A percentile compares a stretch with the other conserved stretches of the same genome.
Evolutionary conservation across 2,888 invertebrate genomes (phyloP).

Genomic region (Quadriops clusia): DNA sequence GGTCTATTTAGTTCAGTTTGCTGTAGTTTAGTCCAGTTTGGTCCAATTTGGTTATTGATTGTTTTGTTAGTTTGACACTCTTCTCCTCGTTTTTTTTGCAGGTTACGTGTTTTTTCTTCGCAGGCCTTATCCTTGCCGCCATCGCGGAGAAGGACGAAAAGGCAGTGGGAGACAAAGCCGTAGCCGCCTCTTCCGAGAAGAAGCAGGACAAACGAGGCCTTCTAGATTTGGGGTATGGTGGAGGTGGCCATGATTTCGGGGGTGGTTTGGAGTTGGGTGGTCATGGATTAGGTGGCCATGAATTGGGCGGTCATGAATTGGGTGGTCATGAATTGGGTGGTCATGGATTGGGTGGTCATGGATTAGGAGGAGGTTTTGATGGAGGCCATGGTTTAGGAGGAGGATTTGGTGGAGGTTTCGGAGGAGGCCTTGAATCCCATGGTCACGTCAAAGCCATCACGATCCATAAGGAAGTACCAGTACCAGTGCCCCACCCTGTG

Average conservation of each 20-base stretch:
- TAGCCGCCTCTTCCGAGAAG: too few relatives aligned
- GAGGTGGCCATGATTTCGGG: conserved; percentile 14
- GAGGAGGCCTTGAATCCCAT: conserved; percentile 16
- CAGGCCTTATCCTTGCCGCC: too few relatives aligned
- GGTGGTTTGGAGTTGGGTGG: conserved; percentile 11
- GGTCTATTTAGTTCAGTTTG: too few relatives aligned
- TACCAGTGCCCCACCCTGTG: conserved; percentile 51
- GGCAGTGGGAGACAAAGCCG: too few relatives aligned
- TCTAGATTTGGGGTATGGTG: conserved; percentile 24
- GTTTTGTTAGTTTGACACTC: too few relatives aligned
- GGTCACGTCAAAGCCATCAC: conserved; percentile 40
- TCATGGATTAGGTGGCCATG: conserved; percentile 17
- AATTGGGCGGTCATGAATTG: conserved; percentile 14
- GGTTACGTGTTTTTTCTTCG: too few relatives aligned
- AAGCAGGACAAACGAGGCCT: conserved; percentile 30
- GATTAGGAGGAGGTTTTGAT: conserved; percentile 14
- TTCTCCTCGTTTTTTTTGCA: too few relatives aligned
- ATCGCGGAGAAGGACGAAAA: too few relatives aligned
- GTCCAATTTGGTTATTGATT: too few relatives aligned
- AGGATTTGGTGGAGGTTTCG: conserved; percentile 14
- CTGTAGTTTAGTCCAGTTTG: background rate
- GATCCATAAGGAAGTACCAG: conserved; percentile 48
- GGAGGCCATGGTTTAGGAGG: conserved; percentile 13
- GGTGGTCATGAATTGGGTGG: conserved; percentile 14
- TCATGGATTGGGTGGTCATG: conserved; percentile 16